Evolutionary conservation across 2,113 vertebrate genomes (phyloP), one percentile per base, ranked within the genome.

Genomic region (Menidia beryllina): DNA sequence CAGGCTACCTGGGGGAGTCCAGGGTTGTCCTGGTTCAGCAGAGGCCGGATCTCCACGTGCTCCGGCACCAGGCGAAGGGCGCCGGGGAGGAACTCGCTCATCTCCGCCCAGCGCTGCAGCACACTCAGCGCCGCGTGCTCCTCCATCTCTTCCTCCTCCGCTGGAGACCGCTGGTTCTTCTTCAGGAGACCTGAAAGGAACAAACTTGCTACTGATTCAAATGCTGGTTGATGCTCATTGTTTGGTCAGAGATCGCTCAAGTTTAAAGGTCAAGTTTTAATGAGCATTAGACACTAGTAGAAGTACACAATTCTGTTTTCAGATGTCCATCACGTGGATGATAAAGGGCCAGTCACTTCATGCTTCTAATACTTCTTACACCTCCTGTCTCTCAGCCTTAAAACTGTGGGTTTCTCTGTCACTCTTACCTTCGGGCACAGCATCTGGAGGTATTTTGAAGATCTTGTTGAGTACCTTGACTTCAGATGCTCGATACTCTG

Each of bases 401-500:
- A 4, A 14, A 56, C 23, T 25, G 4, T 45, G 30, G 17, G 9
- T 3, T 5, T 25, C 30, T 47, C 34, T 26, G 11, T 57, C 23
- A 10, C 39, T 68, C 66, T 34, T 93, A 98, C 97, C 96, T 94
- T 96, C 91, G 39, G 94, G 92, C 74, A 94, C 91, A 34, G 92
- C 93, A 0, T 96, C 96, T 14, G 84, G 86, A 9, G 94, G 94
- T 51, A 97, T 90, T 86, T 93, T 97, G 75, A 98, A 98, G 89
- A 99, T 93, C 86, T 95, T 97, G 82, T 94, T 98, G 87, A 94
- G 95, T 63, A 98, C 95, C 91, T 98, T 99, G 73, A 98, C 90
- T 73, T 96, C 95, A 1, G 88, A 89, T 0, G 34, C 45, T 65
- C 95, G 89, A 89, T 96, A 98, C 61, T 98, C 96, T 8, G 96